Evolutionary conservation across 2,888 invertebrate genomes (phyloP).

Genomic region (Thymelicus acteon): DNA sequence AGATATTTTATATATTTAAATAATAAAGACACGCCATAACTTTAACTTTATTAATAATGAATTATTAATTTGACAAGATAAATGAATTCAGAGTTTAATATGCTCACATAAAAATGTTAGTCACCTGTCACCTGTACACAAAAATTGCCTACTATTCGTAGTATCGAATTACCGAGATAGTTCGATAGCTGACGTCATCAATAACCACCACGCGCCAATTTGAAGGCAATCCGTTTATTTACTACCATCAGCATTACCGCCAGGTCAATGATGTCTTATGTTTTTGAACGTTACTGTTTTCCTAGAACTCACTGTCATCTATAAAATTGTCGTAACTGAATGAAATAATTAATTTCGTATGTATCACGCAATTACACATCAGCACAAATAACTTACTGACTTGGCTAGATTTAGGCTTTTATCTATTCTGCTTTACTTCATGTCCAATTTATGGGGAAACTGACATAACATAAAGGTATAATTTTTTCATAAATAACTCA

Average conservation of each 20-base stretch:
- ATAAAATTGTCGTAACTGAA: constrained; percentile 39
- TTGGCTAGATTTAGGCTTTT: neutral
- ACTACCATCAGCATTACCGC: constrained; percentile 56
- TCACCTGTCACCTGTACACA: constrained; percentile 29
- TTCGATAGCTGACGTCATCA: constrained; percentile 60
- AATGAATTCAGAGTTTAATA: neutral
- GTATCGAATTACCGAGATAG: constrained; percentile 55
- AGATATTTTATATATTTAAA: too few relatives aligned
- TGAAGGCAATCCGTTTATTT: constrained; percentile 49
- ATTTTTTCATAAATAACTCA: too few relatives aligned
- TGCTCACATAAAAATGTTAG: neutral
- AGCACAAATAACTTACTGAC: constrained; percentile 7
- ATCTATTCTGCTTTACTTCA: too few relatives aligned
- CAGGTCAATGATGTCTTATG: constrained; percentile 54
- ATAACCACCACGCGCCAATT: constrained; percentile 52
- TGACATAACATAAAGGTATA: too few relatives aligned
- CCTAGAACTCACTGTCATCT: constrained; percentile 61
- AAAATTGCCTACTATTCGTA: constrained; percentile 46
- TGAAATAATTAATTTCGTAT: constrained; percentile 8
- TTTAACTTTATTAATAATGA: too few relatives aligned
- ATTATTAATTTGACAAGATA: too few relatives aligned
- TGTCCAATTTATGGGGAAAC: too few relatives aligned
- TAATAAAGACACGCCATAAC: too few relatives aligned
- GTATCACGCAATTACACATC: constrained; percentile 14
- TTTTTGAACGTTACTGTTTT: constrained; percentile 63